Base-by-base conservation (phyloP, 2,113 vertebrate genomes). In the Etheostoma spectabile region DNA sequence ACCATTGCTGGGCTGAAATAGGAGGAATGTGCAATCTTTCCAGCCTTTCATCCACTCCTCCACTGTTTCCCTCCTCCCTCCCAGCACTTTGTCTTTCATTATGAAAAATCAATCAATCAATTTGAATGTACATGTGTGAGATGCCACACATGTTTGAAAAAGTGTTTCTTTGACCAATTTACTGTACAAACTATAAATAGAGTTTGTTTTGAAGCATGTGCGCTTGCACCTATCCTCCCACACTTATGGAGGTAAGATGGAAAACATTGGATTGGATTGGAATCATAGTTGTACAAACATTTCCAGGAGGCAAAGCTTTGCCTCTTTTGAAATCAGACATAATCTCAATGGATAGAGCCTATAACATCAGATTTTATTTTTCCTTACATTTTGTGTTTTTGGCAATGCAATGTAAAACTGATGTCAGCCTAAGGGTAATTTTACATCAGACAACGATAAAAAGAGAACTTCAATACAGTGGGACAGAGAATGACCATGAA, bases 31-130 rank as follows among this genome's bases (percentile, higher is more conserved):
- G 30, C 53, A 55, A 69, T 70, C 49, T 19, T 24, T 84, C 51
- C 55, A 66, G 72, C 42, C 62, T 56, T 79, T 78, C 65, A 66
- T 63, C n/a, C 68, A 22, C 18, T 6, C 45, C 45, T 73, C 19
- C 52, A 55, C 30, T 33, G 7, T 42, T 21, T 57, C 49, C 46
- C 49, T 67, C 42, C 49, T 59, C 55, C 4, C 30, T 30, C 30
- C 30, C 30, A 38, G 69, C 49, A 15, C 52, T 80, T 77, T 77
- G 75, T 68, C 68, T 87, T 84, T 79, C 66, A 86, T 84, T 61
- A 71, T 68, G 11, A 49, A 68, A 22, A 52, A 68, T 69, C 45
- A 56, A 66, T 79, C 53, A 60, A 61, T 74, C 27, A 56, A 49
- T 72, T 82, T 56, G 59, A 72, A 63, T 46, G 27, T 49, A 68